Base-by-base conservation (phyloP, 2,888 invertebrate genomes). In the Scaptomyza tumidula region DNA sequence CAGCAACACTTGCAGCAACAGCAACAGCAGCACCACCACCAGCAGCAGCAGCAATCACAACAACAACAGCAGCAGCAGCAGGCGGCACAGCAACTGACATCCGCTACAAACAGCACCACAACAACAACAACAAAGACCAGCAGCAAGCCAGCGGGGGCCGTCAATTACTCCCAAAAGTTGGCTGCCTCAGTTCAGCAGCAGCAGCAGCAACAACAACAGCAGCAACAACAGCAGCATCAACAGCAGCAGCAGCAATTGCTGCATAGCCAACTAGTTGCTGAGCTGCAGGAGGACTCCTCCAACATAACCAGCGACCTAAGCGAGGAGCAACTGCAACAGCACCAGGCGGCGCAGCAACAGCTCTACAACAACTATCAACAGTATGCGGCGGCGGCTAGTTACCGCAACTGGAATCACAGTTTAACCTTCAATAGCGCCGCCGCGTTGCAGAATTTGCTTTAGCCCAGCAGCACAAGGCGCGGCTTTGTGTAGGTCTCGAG, bases 291-390 rank as follows among this genome's bases (percentile, higher is more conserved):
- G 71, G 91, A 90, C 66, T 88, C 89, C 31, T 90, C 91, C 49
- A 90, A 90, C 62, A 91, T 90, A 48, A 90, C 91, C 68, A 84
- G 86, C 75, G 90, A 90, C 73, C 80, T 91, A 48, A 90, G 89
- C 72, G 91, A 90, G 65, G 91, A 90, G 74, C 90, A 90, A 63
- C 85, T 88, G 87, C 86, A 88, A 60, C 86, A 86, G 59, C 80
- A 89, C 58, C 86, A 88, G 53, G 89, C 89, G 44, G 90, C 90
- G 41, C 90, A 90, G 50, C 90, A 90, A 67, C 89, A 90, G 48
- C 82, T 89, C 66, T 90, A 89, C 77, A 90, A 90, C 73, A 90
- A 90, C 72, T 90, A 90, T 53, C 90, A 90, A 55, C 90, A 90
- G 37, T 90, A 90, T 29, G 90, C 91, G 19, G 90, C 90, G 31